phyloP scores from a whole-genome alignment of 2,888 invertebrate species.

The Boloria selene region DNA sequence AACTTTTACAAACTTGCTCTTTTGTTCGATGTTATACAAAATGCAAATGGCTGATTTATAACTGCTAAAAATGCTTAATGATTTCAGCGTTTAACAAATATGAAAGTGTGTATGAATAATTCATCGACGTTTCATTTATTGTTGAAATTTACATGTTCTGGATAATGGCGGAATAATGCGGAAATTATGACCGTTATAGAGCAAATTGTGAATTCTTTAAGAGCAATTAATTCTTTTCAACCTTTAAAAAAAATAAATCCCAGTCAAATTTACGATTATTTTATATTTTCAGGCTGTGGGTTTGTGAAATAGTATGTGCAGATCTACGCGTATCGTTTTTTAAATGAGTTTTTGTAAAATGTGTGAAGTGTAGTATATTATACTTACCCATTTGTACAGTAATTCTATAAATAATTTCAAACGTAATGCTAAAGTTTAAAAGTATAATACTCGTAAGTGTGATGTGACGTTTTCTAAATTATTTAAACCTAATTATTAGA shows the following conservation, averaged over 20 bases:
- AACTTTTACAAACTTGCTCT: not conserved
- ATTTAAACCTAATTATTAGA: too few relatives aligned
- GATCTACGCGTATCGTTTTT: too few relatives aligned
- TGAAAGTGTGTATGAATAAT: constrained; percentile 22
- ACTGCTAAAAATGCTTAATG: not conserved
- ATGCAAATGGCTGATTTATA: not conserved
- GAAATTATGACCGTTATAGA: constrained; percentile 6
- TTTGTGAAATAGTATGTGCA: too few relatives aligned
- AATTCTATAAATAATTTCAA: too few relatives aligned
- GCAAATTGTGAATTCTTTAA: constrained; percentile 12
- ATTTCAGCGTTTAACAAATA: constrained; percentile 22
- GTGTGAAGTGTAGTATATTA: too few relatives aligned
- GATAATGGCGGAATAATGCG: constrained; percentile 10
- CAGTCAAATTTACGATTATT: too few relatives aligned
- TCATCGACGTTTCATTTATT: constrained; percentile 15
- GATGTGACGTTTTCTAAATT: too few relatives aligned
- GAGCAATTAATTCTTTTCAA: constrained; percentile 17
- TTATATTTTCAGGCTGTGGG: too few relatives aligned
- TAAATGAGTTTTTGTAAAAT: too few relatives aligned
- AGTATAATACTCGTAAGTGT: too few relatives aligned
- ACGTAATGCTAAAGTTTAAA: too few relatives aligned
- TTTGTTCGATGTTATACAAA: not conserved
- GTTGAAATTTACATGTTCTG: constrained; percentile 18
- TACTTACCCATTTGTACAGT: too few relatives aligned
- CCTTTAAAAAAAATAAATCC: not conserved